phyloP scores from a whole-genome alignment of 2,888 invertebrate genomes.

The Microdon myrmicae region DNA sequence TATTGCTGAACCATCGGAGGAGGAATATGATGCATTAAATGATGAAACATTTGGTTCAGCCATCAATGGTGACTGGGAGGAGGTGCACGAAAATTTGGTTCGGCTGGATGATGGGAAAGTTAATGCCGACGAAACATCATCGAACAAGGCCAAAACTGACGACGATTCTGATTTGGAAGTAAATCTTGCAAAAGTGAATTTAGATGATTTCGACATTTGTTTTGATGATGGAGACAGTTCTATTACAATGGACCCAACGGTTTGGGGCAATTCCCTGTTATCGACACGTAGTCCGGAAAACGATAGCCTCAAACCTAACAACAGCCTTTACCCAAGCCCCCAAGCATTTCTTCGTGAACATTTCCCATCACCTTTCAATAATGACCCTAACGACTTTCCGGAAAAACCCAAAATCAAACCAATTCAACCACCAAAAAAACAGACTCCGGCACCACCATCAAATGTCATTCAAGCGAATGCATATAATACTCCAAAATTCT shows the following conservation, averaged over 20 bases:
- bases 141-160: conserved; percentile 52
- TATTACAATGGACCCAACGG: conserved; percentile 66
- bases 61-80: conserved; percentile 79
- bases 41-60: conserved; percentile 91
- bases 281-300: conserved; percentile 22
- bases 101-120: conserved; percentile 61
- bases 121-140: conserved; percentile 6
- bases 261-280: conserved; percentile 67
- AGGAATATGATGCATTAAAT: conserved; percentile 90
- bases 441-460: conserved; percentile 51
- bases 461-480: conserved; percentile 54
- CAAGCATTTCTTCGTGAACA: conserved; percentile 60
- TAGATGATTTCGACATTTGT: conserved; percentile 65
- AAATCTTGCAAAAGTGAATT: conserved; percentile 63
- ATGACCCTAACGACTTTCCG: conserved; percentile 33
- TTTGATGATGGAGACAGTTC: conserved; percentile 61
- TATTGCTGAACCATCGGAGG: conserved; percentile 77
- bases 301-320: conserved; percentile 25
- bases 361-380: conserved; percentile 58
- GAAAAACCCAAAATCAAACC: conserved; percentile 14
- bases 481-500: conserved; percentile 59
- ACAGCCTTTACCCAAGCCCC: conserved; percentile 52
- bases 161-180: conserved; percentile 65
- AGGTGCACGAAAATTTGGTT: conserved; percentile 77
- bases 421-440: conserved; percentile 20